These are phyloP conservation scores for Helogale parvula DNA, from an alignment of 2,113 vertebrate genomes.

Conservation along the genomic window DNA sequence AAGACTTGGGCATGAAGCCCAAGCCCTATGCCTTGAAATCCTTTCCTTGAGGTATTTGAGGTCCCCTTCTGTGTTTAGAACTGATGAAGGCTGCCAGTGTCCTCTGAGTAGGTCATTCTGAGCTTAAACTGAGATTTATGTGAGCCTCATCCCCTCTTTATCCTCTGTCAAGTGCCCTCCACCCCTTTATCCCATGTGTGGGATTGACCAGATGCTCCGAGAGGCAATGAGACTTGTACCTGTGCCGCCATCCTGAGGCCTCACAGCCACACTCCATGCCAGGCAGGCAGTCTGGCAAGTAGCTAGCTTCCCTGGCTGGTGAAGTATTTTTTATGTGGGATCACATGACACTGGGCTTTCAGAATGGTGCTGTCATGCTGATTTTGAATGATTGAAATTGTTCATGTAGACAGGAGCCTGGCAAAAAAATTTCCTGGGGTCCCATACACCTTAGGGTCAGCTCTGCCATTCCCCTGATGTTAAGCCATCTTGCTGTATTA, in stretches of 20 bases:
- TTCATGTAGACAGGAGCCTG: constrained; percentile 66
- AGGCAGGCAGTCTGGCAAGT: neutral
- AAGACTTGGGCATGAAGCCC: neutral
- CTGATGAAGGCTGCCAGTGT: neutral
- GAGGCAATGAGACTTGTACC: neutral
- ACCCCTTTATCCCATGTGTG: neutral
- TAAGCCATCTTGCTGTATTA: constrained; percentile 51
- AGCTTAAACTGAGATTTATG: neutral
- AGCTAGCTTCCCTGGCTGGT: neutral
- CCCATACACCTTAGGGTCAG: neutral
- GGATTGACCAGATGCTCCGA: neutral
- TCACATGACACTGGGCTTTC: constrained; percentile 37
- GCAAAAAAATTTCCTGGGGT: constrained; percentile 10
- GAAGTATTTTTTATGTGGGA: constrained; percentile 10
- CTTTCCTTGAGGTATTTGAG: neutral
- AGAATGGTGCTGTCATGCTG: constrained; percentile 56
- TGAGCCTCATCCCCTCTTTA: neutral
- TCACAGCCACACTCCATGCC: neutral
- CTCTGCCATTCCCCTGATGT: constrained; percentile 28
- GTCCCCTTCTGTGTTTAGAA: neutral
- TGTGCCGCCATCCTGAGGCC: neutral
- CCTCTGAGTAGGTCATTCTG: neutral
- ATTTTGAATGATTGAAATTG: constrained; percentile 66
- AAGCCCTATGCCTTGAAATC: neutral
- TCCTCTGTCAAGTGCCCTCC: neutral